These are phyloP conservation scores for Sternotherus odoratus DNA, from an alignment of 2,797 vertebrate species.

Conservation along the genomic window DNA sequence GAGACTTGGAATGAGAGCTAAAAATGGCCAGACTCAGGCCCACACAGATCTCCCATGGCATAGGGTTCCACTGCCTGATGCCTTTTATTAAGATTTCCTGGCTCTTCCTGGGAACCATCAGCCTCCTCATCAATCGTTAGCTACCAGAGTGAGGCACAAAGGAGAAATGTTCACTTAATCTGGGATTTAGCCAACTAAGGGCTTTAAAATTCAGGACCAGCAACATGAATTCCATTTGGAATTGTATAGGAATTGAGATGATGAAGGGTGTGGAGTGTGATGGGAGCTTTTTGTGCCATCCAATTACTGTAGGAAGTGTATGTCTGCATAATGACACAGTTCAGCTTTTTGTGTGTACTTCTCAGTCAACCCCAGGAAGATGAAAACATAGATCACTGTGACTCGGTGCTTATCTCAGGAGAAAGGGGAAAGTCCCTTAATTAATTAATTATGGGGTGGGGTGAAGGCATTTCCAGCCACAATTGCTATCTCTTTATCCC, in stretches of 20 bases:
- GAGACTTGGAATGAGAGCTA: too few species aligned
- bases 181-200: too few species aligned
- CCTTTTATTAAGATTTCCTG: too few species aligned
- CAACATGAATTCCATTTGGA: background rate
- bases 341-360: background rate
- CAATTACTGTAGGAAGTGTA: background rate
- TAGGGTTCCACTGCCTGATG: too few species aligned
- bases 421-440: conserved; percentile 19
- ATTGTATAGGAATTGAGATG: background rate
- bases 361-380: conserved; percentile 47
- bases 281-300: background rate
- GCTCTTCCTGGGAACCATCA: too few species aligned
- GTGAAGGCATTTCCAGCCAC: background rate
- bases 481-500: background rate
- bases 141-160: too few species aligned
- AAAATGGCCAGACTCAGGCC: too few species aligned
- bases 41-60: too few species aligned
- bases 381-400: conserved; percentile 31
- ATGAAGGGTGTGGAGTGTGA: background rate
- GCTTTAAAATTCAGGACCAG: too few species aligned
- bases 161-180: too few species aligned
- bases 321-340: background rate
- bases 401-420: conserved; percentile 5
- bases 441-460: background rate
- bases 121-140: too few species aligned